Evolutionary conservation across 2,888 invertebrate species (phyloP), one percentile per base, ranked within the genome.

Genomic region (Rhagium mordax): DNA sequence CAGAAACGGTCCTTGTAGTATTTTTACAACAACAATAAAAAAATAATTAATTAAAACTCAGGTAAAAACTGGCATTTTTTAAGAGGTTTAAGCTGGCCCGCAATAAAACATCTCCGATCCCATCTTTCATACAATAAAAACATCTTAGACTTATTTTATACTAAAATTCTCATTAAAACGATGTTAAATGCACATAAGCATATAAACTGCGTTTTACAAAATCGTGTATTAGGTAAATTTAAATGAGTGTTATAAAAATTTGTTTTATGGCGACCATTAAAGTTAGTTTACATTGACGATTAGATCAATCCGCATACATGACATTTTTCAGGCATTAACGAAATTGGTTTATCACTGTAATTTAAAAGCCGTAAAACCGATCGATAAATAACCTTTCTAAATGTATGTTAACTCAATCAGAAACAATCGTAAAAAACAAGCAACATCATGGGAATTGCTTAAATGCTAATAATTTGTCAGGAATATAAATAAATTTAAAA

Each of bases 71-170:
- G 65, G 55, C 53, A 6, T 33, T 61, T 47, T 61, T 61, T 47
- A 47, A 61, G 53, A 29, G 29, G 16, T 65, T 16, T 29, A 21
- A 49, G n/a, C 10, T 13, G n/a, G 5, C 20, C 13, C 13, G 53
- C 33, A 8, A 53, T 53, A 53, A 53, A 65, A 15, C 33, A 41
- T 33, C 53, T 59, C 51, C 47, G 69, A 69, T 49, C 69, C 51
- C 60, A 60, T 60, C 60, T 60, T 60, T 69, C 61, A 60, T 60
- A 41, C 15, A 69, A 69, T 69, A 59, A 69, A 65, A 69, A 20
- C 49, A 47, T 49, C n/a, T 13, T n/a, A 53, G 33, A 13, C 60
- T 24, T 41, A 57, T 65, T 65, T 48, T 27, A 48, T 51, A 65
- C 16, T 51, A 51, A 51, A 65, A 65, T 49, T 21, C 16, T 24